Evolutionary conservation across 2,888 invertebrate genomes (phyloP).

Genomic region (Crematogaster levior): DNA sequence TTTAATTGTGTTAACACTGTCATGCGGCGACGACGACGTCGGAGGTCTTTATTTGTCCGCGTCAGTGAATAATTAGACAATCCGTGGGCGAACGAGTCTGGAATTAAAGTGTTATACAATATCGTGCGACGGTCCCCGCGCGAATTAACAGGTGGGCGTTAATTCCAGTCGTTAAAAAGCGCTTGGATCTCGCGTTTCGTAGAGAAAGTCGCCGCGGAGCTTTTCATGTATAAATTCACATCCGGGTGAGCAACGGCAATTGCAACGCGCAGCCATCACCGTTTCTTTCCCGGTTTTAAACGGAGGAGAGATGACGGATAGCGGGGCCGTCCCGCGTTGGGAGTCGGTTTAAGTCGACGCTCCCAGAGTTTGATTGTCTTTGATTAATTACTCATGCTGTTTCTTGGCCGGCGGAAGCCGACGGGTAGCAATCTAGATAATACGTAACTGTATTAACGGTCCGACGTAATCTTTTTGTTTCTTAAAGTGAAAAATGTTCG

Average conservation of each 20-base stretch:
- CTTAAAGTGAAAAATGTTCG: conserved; percentile 57
- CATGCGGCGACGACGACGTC: conserved; percentile 2
- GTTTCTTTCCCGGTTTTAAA: conserved; percentile 63
- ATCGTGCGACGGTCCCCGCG: conserved; percentile 32
- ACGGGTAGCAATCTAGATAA: conserved; percentile 83
- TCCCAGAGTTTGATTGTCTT: conserved; percentile 85
- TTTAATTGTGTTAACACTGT: conserved; percentile 45
- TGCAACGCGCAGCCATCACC: conserved; percentile 31
- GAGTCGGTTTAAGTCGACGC: conserved; percentile 80
- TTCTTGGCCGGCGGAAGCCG: conserved; percentile 79
- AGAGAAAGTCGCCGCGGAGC: conserved; percentile 59
- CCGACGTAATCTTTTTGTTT: conserved; percentile 73
- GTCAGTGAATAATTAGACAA: conserved; percentile 58
- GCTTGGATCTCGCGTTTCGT: conserved; percentile 25
- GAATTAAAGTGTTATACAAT: conserved; percentile 35
- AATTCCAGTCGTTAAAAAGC: conserved; percentile 49
- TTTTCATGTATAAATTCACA: conserved; percentile 65
- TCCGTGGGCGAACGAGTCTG: conserved; percentile 23
- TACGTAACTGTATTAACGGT: conserved; percentile 82
- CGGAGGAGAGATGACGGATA: conserved; percentile 75
- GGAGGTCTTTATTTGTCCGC: conserved; percentile 44
- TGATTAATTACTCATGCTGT: conserved; percentile 84
- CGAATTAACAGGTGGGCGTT: conserved; percentile 45
- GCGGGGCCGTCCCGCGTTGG: conserved; percentile 79
- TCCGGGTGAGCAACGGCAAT: conserved; percentile 56